These are phyloP conservation scores for Eurystomus glaucurus DNA, from an alignment of 2,797 vertebrate species.

Conservation along the genomic window DNA sequence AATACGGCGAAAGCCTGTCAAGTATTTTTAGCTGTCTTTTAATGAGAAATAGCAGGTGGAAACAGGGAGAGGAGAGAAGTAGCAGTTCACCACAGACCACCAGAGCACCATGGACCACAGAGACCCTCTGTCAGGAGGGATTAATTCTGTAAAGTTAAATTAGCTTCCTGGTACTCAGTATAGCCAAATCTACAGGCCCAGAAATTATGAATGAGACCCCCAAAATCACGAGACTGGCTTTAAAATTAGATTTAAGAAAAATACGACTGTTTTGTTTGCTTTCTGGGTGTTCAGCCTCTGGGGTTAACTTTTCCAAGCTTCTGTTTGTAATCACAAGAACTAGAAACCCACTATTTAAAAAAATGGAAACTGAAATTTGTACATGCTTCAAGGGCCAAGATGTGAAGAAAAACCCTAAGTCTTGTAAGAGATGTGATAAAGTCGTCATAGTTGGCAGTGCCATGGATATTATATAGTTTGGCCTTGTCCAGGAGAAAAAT, in stretches of 20 bases:
- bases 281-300: neutral
- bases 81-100: constrained; percentile 22
- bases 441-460: neutral
- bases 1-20: neutral
- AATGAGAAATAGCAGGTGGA: constrained; percentile 28
- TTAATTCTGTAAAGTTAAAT: constrained; percentile 25
- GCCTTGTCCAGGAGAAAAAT: neutral
- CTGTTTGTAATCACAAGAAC: neutral
- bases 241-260: constrained; percentile 1
- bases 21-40: constrained; percentile 8
- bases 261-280: neutral
- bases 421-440: constrained; percentile 20
- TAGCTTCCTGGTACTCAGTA: neutral
- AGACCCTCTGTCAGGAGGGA: neutral
- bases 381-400: neutral
- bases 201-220: neutral
- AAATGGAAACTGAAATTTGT: neutral
- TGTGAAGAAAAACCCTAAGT: constrained; percentile 22
- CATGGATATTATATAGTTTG: neutral
- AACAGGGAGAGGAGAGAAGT: neutral
- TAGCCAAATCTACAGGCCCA: neutral
- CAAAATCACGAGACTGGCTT: neutral
- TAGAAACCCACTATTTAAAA: neutral
- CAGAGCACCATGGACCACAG: neutral
- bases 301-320: constrained; percentile 8